phyloP scores from a whole-genome alignment of 2,888 invertebrate species.

The Ormyrus rosae region DNA sequence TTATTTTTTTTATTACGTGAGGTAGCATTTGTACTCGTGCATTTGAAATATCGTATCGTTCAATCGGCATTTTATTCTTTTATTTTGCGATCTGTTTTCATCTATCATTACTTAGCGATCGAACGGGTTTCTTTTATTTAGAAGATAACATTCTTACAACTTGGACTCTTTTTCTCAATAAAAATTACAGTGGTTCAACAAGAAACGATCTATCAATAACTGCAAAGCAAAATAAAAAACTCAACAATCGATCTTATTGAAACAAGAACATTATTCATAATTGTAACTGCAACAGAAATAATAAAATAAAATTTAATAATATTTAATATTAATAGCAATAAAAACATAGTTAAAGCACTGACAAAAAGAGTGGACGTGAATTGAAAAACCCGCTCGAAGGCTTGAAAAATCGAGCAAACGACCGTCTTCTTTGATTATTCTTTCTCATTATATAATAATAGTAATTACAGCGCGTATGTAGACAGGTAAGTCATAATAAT shows the following conservation, averaged over 20 bases:
- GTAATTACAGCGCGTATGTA: conserved; percentile 54
- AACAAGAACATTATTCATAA: conserved; percentile 36
- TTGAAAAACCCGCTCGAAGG: conserved; percentile 52
- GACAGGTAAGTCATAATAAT: conserved; percentile 61
- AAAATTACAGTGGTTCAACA: conserved; percentile 24
- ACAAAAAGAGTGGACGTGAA: conserved; percentile 38
- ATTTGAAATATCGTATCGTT: conserved; percentile 65
- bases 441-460: conserved; percentile 37
- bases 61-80: conserved; percentile 43
- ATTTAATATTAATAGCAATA: conserved; percentile 32
- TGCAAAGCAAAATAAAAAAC: conserved; percentile 41
- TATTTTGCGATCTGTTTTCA: conserved; percentile 28
- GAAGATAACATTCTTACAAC: not conserved
- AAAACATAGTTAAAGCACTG: conserved; percentile 26
- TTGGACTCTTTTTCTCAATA: conserved; percentile 34
- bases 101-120: conserved; percentile 29
- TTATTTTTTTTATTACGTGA: conserved; percentile 59
- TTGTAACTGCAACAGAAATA: conserved; percentile 8
- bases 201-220: conserved; percentile 39
- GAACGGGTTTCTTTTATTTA: conserved; percentile 27
- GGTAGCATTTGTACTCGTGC: conserved; percentile 74
- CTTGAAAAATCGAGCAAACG: conserved; percentile 56
- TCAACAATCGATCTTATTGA: conserved; percentile 41
- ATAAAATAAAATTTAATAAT: conserved; percentile 2
- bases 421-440: conserved; percentile 50